Evolutionary conservation across 1,140 invertebrate genomes (phyloP).

Genomic region (Bombyx mandarina): DNA sequence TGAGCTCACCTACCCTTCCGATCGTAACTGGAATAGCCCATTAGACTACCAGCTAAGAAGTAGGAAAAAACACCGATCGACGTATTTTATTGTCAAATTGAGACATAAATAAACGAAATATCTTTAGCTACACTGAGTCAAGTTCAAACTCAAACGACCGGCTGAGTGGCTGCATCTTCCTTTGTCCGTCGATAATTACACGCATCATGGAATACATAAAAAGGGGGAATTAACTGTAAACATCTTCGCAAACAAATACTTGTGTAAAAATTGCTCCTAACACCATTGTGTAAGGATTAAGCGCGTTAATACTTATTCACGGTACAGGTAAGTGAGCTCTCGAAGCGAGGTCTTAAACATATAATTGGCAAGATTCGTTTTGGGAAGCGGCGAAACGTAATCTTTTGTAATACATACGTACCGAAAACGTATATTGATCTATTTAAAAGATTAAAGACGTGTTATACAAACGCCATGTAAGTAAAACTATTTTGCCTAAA

Average conservation of each 20-base stretch:
- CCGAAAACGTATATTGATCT: neutral
- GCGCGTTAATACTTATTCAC: slow-evolving; percentile 30
- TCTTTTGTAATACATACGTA: slow-evolving; percentile 27
- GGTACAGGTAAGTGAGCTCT: slow-evolving; percentile 43
- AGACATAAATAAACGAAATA: too few species aligned
- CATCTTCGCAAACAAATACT: slow-evolving; percentile 42
- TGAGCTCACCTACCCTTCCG: too few species aligned
- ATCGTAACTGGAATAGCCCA: too few species aligned
- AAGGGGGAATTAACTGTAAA: slow-evolving; percentile 36
- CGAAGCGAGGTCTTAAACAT: slow-evolving; percentile 23
- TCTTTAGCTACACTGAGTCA: too few species aligned
- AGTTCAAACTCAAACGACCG: slow-evolving; percentile 3
- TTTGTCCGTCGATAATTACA: slow-evolving; percentile 20
- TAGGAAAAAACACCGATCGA: too few species aligned
- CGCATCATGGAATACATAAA: slow-evolving; percentile 29
- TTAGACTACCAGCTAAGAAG: too few species aligned
- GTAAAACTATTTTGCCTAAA: too few species aligned
- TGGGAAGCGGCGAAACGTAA: slow-evolving; percentile 32
- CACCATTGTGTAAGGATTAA: slow-evolving; percentile 43
- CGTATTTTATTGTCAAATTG: too few species aligned
- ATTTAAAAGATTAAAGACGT: too few species aligned
- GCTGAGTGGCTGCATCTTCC: slow-evolving; percentile 19
- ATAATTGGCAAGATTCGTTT: slow-evolving; percentile 43
- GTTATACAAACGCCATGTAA: too few species aligned
- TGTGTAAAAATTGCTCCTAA: slow-evolving; percentile 27